Base-by-base conservation (phyloP, 2,797 vertebrate genomes). In the Acrocephalus scirpaceus region DNA sequence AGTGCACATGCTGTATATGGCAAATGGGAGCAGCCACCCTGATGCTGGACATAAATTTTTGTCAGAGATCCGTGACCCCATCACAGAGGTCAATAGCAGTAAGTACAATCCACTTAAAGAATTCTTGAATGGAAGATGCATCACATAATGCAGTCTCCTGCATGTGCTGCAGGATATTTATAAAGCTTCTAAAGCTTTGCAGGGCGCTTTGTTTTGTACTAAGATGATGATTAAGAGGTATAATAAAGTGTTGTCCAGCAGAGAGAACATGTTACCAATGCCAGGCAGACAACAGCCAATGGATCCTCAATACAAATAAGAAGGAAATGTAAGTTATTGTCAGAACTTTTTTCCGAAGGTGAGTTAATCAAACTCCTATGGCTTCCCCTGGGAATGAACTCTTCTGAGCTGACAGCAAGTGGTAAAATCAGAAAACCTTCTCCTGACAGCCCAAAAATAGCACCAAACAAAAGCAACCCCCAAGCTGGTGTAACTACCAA, bases 361-460 rank as follows among this genome's bases (percentile, higher is more conserved):
- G 36, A 71, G 64, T 18, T 58, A 32, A 26, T 23, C 29, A 45
- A 90, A 61, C 4, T 5, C 23, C 10, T 38, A 42, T 78, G 36
- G 2, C 13, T 42, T 72, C n/a, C 20, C 7, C 5, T 58, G 25
- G 13, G 56, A 84, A 75, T 50, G 71, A 81, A 50, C 9, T 27
- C 4, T 22, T 57, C 40, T 65, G 36, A 90, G 22, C 20, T 48
- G 48, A 88, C 36, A 86, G 30, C 17, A 88, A 88, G 80, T 23
- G 16, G 19, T 47, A 34, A 79, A 88, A 62, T 21, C 21, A 73
- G 48, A 73, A 86, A 92, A 69, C 0, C 1, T 44, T 50, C 16
- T 12, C 5, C 11, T 30, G 14, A 0, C 19, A 23, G 4, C 13
- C 17, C 16, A 13, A 34, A 20, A 60, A 47, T 2, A 38, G 5